A percentile compares a stretch with the other conserved stretches of the same genome.
Conservation (phyloP, 1,140 invertebrate species). For the Drosophila fuyamai region DNA sequence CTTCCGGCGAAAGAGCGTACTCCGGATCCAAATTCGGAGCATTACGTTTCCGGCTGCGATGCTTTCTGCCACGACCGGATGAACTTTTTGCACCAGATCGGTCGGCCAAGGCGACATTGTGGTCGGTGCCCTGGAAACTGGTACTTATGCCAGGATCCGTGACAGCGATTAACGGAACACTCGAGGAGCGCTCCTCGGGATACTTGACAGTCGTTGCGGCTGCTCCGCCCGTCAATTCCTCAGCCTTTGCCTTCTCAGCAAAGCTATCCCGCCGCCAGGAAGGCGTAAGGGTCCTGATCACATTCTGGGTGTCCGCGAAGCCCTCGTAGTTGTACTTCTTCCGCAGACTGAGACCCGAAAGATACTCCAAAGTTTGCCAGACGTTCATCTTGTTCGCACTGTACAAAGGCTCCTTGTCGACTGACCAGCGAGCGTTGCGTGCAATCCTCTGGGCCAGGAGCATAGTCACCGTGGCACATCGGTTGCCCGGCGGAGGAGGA, state of each 20-base stretch:
- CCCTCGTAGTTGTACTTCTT: slow-evolving; percentile 82
- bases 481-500: slow-evolving; percentile 49
- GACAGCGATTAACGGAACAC: slow-evolving; percentile 19
- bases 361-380: slow-evolving; percentile 80
- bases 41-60: slow-evolving; percentile 14
- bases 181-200: slow-evolving; percentile 32
- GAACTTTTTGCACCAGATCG: neutral
- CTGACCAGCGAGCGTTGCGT: slow-evolving; percentile 81
- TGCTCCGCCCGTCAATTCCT: slow-evolving; percentile 28
- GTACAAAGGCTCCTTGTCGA: slow-evolving; percentile 78
- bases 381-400: slow-evolving; percentile 83
- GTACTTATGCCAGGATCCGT: slow-evolving; percentile 27
- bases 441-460: slow-evolving; percentile 79
- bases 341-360: slow-evolving; percentile 70
- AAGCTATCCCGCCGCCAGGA: slow-evolving; percentile 79
- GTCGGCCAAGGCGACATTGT: slow-evolving; percentile 16
- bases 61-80: slow-evolving; percentile 12
- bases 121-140: slow-evolving; percentile 53
- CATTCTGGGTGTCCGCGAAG: slow-evolving; percentile 72
- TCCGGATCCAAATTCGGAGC: slow-evolving; percentile 44
- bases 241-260: slow-evolving; percentile 64
- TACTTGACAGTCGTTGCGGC: slow-evolving; percentile 36
- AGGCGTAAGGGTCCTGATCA: slow-evolving; percentile 71
- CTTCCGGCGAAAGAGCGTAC: slow-evolving; percentile 67
- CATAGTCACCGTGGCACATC: slow-evolving; percentile 79